Percentiles rank a stretch among this genome's conserved stretches.
Evolutionary conservation across 1,140 invertebrate genomes (phyloP).

Genomic region (Heliothis virescens): DNA sequence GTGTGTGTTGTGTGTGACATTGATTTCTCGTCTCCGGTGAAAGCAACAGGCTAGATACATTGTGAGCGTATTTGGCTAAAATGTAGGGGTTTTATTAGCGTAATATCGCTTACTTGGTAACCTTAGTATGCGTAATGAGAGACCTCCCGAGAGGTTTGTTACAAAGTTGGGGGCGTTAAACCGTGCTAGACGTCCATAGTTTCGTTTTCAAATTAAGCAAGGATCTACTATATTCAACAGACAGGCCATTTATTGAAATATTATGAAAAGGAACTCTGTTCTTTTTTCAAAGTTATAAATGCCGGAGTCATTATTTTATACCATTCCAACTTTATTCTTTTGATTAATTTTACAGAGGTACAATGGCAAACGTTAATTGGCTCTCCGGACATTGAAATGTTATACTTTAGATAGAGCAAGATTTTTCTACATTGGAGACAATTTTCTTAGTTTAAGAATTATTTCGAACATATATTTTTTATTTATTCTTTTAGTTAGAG

Average conservation of each 20-base stretch:
- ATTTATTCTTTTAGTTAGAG: too few relatives aligned
- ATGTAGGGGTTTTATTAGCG: slow-evolving; percentile 44
- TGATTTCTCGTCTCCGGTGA: slow-evolving; percentile 67
- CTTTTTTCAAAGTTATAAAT: neutral
- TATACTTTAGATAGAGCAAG: neutral
- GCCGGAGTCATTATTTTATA: neutral
- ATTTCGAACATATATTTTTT: too few relatives aligned
- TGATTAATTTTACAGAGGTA: neutral
- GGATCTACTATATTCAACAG: neutral
- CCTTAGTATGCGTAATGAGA: slow-evolving; percentile 15
- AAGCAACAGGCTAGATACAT: slow-evolving; percentile 70
- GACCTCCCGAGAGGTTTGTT: neutral
- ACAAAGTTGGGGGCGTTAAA: slow-evolving; percentile 11
- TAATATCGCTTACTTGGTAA: slow-evolving; percentile 34
- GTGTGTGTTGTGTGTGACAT: slow-evolving; percentile 73
- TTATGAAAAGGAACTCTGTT: neutral
- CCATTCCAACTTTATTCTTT: neutral
- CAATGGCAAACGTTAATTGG: too few relatives aligned
- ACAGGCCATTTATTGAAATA: neutral
- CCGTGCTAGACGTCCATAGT: slow-evolving; percentile 1
- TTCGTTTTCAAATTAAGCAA: neutral
- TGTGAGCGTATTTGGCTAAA: slow-evolving; percentile 49
- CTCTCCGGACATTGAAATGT: neutral
- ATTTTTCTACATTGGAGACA: neutral
- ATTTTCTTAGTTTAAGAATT: too few relatives aligned